Evolutionary conservation across 2,888 invertebrate genomes (phyloP), one percentile per base, ranked within the genome.

Genomic region (Ormyrus labotus): DNA sequence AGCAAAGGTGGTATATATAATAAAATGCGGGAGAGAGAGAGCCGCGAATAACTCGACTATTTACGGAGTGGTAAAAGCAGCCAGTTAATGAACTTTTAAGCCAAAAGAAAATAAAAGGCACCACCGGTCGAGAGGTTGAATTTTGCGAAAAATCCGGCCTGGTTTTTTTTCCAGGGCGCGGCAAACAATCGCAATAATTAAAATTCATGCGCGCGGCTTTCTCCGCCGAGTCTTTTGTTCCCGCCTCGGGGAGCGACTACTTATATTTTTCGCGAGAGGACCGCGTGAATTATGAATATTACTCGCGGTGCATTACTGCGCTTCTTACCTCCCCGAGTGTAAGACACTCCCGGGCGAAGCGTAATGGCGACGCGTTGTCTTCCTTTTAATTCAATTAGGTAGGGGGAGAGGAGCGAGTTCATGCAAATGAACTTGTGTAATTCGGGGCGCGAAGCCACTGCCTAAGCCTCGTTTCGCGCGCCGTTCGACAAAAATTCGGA

Each of bases 241-340:
- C 45, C 70, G 10, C 61, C n/a, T 53, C 58, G 47, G 34, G 34
- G 34, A 34, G 34, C 34, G 34, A 34, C 48, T 45, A 50, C 63
- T 74, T 69, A 64, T 34, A 34, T 53, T 69, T 73, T 69, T 13
- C 13, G 13, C 50, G 71, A 55, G 13, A 13, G 6, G 19, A 7
- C 45, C 75, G 65, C 81, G 78, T 83, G 73, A 84, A 84, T 83
- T 81, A 83, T 83, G 82, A 83, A 83, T 81, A 83, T 84, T 84
- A 82, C 81, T 64, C 48, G 57, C 2, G 60, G 50, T 73, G 78
- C 72, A 78, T 73, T 79, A 78, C 55, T 60, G 9, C 60, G 6
- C 45, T 13, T 47, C 50, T 47, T 13, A 34, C 34, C 34, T 34
- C 34, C 34, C 34, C 34, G 10, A 58, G 19, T 19, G 60, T 58